A percentile compares a stretch with the other conserved stretches of the same genome.
phyloP scores from a whole-genome alignment of 2,797 vertebrate genomes.

The Emydoidea blandingii region DNA sequence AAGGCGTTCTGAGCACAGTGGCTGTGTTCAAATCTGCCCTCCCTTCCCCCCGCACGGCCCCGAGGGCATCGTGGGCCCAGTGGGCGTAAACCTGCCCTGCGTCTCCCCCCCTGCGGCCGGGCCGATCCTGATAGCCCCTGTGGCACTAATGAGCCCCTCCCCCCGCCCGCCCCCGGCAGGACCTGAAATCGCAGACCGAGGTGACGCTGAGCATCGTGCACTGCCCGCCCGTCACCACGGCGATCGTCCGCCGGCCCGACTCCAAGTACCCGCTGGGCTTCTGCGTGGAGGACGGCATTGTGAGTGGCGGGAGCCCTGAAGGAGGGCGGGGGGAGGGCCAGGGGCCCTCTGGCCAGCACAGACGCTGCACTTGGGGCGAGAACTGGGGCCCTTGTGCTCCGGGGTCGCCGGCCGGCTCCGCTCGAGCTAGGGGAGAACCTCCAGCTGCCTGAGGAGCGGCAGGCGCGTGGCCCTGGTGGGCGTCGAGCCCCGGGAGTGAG shows the following conservation, averaged over 20 bases:
- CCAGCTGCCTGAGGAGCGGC: background rate
- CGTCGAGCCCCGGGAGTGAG: background rate
- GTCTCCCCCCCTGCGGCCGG: background rate
- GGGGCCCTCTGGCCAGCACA: no score
- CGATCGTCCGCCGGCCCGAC: conserved; percentile 92
- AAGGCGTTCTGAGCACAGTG: fast-evolving
- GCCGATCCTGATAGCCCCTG: background rate
- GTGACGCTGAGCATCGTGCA: conserved; percentile 93
- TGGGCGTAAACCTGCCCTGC: background rate
- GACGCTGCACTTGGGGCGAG: background rate
- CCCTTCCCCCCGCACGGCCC: no score
- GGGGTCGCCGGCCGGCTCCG: background rate
- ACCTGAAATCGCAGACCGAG: conserved; percentile 89
- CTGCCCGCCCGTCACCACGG: conserved; percentile 96
- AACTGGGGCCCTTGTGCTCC: background rate
- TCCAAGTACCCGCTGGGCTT: conserved; percentile 94
- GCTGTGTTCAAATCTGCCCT: background rate
- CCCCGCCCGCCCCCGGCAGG: conserved; percentile 77
- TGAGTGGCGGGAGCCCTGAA: conserved; percentile 66
- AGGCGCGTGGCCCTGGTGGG: fast-evolving
- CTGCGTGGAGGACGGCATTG: conserved; percentile 96
- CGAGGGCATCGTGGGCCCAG: background rate
- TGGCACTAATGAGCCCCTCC: background rate
- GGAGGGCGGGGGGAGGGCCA: fast-evolving
- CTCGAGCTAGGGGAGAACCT: background rate